Evolutionary conservation across 1,140 invertebrate species (phyloP).

Genomic region (Rhyzopertha dominica): DNA sequence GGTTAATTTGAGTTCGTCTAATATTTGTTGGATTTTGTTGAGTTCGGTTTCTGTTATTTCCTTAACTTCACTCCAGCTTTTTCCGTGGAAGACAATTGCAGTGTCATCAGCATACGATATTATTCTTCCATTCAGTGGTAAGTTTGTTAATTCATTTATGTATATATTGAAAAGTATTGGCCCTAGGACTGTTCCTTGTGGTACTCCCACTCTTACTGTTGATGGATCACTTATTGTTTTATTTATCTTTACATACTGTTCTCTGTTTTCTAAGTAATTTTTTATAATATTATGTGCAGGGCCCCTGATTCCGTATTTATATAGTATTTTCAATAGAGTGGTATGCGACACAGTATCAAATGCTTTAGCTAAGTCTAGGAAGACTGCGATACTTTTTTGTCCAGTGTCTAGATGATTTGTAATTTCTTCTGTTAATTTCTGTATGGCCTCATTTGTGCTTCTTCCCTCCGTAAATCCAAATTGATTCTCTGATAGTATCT

Average conservation of each 20-base stretch:
- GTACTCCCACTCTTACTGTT: not conserved
- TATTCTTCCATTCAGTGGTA: not conserved
- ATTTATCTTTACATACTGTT: no score
- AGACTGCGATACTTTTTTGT: not conserved
- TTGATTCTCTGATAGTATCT: not conserved
- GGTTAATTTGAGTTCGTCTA: conserved; percentile 4
- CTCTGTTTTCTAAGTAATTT: no score
- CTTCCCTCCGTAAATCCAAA: not conserved
- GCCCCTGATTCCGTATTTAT: conserved; percentile 21
- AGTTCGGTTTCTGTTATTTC: not conserved
- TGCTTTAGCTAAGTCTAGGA: not conserved
- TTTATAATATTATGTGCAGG: conserved; percentile 8
- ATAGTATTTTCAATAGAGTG: conserved; percentile 20
- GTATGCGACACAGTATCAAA: conserved; percentile 1
- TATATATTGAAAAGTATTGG: not conserved
- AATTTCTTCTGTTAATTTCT: conserved; percentile 1
- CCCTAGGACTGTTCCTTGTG: conserved; percentile 2
- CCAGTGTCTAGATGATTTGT: not conserved
- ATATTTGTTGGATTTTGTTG: not conserved
- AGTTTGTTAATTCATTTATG: not conserved
- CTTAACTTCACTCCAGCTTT: not conserved
- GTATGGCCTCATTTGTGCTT: not conserved
- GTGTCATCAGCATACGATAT: conserved; percentile 11
- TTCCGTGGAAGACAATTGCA: not conserved
- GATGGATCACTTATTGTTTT: not conserved